Percentiles rank a stretch among this genome's conserved stretches.
Conservation (phyloP, 2,797 vertebrate species). For the Glossophaga mutica region DNA sequence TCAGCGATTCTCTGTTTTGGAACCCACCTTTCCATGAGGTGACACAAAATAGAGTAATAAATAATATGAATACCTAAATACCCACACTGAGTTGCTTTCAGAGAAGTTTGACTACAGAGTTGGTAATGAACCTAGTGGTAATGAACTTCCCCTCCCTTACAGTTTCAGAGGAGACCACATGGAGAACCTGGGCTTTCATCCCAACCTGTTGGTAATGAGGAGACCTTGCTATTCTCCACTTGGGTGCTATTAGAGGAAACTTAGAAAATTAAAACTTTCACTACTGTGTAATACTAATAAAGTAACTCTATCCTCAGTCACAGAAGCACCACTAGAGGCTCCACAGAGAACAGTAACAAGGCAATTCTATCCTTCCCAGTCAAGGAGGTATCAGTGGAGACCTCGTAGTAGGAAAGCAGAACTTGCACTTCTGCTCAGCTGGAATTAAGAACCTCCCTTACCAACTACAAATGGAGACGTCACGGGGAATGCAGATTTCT, state of each 20-base stretch:
- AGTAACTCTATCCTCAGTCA: rapidly evolving
- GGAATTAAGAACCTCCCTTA: neutral
- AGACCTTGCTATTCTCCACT: neutral
- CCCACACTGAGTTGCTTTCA: neutral
- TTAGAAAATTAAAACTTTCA: neutral
- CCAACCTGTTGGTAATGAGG: neutral
- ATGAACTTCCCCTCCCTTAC: neutral
- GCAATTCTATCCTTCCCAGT: neutral
- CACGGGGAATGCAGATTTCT: neutral
- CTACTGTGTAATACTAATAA: neutral
- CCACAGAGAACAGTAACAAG: neutral
- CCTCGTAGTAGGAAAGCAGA: rapidly evolving
- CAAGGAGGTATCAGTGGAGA: neutral
- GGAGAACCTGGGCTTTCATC: neutral
- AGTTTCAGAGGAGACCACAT: neutral
- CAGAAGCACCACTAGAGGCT: neutral
- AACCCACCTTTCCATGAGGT: neutral
- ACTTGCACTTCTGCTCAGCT: neutral
- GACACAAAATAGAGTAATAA: neutral
- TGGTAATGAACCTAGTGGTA: neutral
- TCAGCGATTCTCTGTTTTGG: neutral
- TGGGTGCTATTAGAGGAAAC: neutral
- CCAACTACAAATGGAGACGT: neutral
- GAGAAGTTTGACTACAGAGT: neutral
- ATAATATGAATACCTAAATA: neutral